These are phyloP conservation scores for Ostrea denselamellosa DNA, from an alignment of 1,140 invertebrate species.

Conservation along the genomic window DNA sequence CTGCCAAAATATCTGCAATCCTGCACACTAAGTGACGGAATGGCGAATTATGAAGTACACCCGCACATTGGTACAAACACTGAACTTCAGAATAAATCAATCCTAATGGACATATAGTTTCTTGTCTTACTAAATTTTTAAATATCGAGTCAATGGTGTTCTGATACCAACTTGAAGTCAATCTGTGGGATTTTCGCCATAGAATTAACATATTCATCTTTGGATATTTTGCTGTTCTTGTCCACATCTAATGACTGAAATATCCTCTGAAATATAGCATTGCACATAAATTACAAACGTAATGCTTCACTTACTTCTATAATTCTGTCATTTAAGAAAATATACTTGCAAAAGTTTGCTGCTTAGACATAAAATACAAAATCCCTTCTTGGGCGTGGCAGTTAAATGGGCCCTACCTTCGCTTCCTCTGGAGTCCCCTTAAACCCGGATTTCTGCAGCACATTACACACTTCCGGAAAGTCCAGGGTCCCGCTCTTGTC, in stretches of 20 bases:
- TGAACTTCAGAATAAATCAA: not conserved
- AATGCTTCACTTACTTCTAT: not conserved
- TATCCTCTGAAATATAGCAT: constrained; percentile 61
- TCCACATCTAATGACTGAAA: constrained; percentile 64
- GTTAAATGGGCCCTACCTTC: constrained; percentile 53
- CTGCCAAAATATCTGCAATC: not conserved
- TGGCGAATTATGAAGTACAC: not conserved
- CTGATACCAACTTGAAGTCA: constrained; percentile 65
- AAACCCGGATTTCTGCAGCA: constrained; percentile 66
- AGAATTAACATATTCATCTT: constrained; percentile 61
- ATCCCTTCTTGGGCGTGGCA: not conserved
- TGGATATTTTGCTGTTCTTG: constrained; percentile 64
- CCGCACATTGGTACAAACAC: not conserved
- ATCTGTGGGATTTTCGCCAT: constrained; percentile 65
- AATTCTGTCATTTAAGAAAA: too few relatives aligned
- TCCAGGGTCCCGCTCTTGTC: constrained; percentile 70
- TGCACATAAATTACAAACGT: not conserved
- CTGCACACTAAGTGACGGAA: not conserved
- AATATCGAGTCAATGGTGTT: not conserved
- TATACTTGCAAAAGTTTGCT: too few relatives aligned
- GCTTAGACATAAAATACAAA: not conserved
- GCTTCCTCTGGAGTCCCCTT: constrained; percentile 66
- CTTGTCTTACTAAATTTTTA: not conserved
- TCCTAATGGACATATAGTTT: too few relatives aligned
- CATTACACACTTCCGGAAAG: constrained; percentile 62